These are phyloP conservation scores for Aphidius colemani DNA, from an alignment of 2,888 invertebrate species.

Conservation along the genomic window DNA sequence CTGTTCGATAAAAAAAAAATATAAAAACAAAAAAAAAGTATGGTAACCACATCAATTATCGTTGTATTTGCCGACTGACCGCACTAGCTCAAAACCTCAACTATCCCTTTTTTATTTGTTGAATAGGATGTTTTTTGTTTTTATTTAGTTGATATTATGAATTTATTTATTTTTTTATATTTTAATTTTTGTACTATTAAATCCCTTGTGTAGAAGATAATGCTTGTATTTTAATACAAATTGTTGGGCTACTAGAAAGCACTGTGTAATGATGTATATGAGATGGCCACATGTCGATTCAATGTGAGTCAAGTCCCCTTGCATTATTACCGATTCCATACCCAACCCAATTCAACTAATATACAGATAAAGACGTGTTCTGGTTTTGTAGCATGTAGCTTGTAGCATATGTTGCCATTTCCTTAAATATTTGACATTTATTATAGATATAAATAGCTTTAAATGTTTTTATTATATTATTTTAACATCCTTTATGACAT, in stretches of 20 bases:
- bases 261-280: constrained; percentile 6
- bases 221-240: constrained; percentile 56
- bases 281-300: constrained; percentile 47
- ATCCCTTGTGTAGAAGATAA: no score
- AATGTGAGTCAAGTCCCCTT: constrained; percentile 36
- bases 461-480: constrained; percentile 5
- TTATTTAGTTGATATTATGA: constrained; percentile 10
- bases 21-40: background rate
- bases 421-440: background rate
- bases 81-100: constrained; percentile 11
- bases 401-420: constrained; percentile 23
- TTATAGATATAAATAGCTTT: background rate
- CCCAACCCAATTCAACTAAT: no score
- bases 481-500: background rate
- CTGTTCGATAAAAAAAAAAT: constrained; percentile 16
- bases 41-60: constrained; percentile 30
- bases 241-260: constrained; percentile 40
- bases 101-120: background rate
- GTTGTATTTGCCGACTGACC: constrained; percentile 17
- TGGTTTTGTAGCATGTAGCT: constrained; percentile 23
- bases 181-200: background rate
- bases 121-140: background rate
- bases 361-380: constrained; percentile 24
- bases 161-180: no score
- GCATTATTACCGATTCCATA: constrained; percentile 48